These are phyloP conservation scores for Erpobdella octoculata DNA, from an alignment of 2,888 invertebrate species.

Conservation along the genomic window DNA sequence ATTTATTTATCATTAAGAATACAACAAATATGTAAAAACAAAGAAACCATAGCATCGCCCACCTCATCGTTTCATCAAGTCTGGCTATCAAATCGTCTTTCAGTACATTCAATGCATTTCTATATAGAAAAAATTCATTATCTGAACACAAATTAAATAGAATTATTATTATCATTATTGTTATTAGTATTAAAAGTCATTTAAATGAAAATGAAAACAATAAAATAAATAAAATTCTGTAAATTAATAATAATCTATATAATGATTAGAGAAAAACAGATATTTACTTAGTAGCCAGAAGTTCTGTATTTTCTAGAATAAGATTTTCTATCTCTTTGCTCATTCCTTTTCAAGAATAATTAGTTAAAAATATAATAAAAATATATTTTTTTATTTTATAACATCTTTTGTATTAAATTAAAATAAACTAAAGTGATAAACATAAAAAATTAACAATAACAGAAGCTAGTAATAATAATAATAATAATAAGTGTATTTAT, in stretches of 20 bases:
- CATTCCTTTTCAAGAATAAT: conserved; percentile 79
- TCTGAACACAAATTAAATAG: background rate
- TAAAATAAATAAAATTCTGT: background rate
- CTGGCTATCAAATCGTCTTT: conserved; percentile 98
- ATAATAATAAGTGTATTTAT: too few species aligned
- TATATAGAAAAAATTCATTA: conserved; percentile 49
- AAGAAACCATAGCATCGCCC: too few species aligned
- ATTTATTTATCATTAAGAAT: too few species aligned
- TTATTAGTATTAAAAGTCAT: background rate
- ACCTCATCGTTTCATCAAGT: conserved; percentile 66
- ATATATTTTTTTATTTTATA: too few species aligned
- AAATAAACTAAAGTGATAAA: too few species aligned
- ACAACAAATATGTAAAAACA: too few species aligned
- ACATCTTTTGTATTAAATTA: too few species aligned
- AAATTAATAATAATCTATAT: background rate
- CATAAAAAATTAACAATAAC: too few species aligned
- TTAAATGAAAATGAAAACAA: background rate
- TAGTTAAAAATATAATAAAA: too few species aligned
- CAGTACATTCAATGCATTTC: conserved; percentile 96
- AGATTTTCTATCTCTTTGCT: conserved; percentile 98
- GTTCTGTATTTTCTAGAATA: conserved; percentile 95
- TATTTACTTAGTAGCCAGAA: conserved; percentile 88
- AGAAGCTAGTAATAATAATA: background rate
- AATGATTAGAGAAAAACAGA: background rate
- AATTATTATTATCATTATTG: background rate